Evolutionary conservation across 2,113 vertebrate genomes (phyloP), one percentile per base, ranked within the genome.

Genomic region (Galbula dea): DNA sequence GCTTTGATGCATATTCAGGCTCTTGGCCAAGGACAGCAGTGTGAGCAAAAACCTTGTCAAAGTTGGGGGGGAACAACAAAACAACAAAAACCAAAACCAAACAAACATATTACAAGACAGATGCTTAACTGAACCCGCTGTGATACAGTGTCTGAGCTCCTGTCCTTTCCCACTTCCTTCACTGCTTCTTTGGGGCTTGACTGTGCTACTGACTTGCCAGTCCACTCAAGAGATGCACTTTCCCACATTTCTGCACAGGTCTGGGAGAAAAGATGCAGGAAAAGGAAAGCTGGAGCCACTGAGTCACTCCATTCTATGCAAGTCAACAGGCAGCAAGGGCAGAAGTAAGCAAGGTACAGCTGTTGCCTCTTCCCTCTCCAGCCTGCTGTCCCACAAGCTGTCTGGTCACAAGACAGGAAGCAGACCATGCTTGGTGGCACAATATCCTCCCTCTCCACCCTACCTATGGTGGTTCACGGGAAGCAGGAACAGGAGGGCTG

Each of bases 111-210:
- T 83, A 73, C 62, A 84, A 84, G 83, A 90, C 10, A 90, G 86
- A 90, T 51, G 29, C 49, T 75, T 63, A 78, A 63, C 48, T 72
- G 49, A 88, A 72, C 32, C 36, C 9, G 1, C 77, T 77, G 65
- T n/a, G 75, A 62, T 43, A 68, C 32, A 32, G 57, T 13, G 74
- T 63, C 46, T 1, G 3, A 65, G 52, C 63, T 93, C 48, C 48
- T 41, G 45, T 54, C 48, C 54, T 90, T 74, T 86, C 88, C 83
- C 86, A 78, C 73, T 94, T 90, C 77, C 80, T 78, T 65, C 52
- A 18, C 8, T 72, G 30, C 61, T 72, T 84, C 41, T 90, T 54
- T 86, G 39, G 63, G 19, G 21, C 22, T 86, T 78, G 76, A 91
- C 32, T 77, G 20, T 30, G 41, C 46, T 39, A 43, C 1, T 1